phyloP scores from a whole-genome alignment of 2,888 invertebrate genomes.

The Nephrotoma guestfalica region DNA sequence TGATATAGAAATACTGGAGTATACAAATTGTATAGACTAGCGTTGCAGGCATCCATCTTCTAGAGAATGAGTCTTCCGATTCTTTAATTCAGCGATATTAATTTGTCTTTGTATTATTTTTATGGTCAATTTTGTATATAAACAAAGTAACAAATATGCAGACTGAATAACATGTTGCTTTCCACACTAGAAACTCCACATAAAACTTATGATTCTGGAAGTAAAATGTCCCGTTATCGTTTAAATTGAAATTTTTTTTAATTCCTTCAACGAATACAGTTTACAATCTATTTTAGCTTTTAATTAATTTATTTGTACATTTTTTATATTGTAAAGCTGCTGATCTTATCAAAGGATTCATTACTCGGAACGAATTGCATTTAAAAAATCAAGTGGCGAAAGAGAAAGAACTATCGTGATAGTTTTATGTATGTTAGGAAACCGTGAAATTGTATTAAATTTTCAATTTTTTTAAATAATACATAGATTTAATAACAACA shows the following conservation, averaged over 20 bases:
- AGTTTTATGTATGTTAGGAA: not conserved
- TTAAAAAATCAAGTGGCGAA: not conserved
- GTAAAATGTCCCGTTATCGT: not conserved
- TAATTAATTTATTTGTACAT: not conserved
- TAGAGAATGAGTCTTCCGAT: not conserved
- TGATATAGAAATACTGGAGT: not conserved
- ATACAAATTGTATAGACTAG: not conserved
- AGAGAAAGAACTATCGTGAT: not conserved
- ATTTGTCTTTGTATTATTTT: not conserved
- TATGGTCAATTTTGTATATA: not conserved
- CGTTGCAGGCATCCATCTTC: not conserved
- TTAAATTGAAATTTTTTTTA: not conserved
- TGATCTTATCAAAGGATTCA: not conserved
- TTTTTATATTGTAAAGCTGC: not conserved
- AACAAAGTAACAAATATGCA: not conserved
- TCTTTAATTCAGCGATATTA: not conserved
- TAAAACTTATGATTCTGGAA: not conserved
- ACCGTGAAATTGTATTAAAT: not conserved
- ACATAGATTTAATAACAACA: not conserved
- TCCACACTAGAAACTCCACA: not conserved
- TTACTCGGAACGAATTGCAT: not conserved
- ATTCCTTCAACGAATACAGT: not conserved
- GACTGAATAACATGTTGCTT: not conserved
- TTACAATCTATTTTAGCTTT: not conserved
- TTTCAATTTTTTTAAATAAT: not conserved